These are phyloP conservation scores for Pandion haliaetus DNA, from an alignment of 2,113 vertebrate species.

Conservation along the genomic window DNA sequence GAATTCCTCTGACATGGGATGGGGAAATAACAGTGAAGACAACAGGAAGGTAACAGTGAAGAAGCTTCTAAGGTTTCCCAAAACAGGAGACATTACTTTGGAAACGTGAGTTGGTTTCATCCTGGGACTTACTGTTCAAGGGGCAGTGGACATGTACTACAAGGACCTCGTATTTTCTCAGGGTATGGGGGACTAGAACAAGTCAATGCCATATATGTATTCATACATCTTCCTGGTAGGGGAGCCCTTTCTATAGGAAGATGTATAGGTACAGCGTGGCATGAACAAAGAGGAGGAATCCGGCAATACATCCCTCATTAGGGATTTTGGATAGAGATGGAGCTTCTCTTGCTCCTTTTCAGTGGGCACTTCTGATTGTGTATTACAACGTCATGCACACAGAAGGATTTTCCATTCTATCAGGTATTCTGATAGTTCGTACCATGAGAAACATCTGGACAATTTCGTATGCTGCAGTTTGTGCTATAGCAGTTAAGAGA, in stretches of 20 bases:
- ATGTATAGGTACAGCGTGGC: not conserved
- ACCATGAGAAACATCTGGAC: not conserved
- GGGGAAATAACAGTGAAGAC: not conserved
- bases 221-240: not conserved
- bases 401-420: not conserved
- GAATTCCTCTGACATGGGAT: not conserved
- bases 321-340: not conserved
- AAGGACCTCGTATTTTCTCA: not conserved
- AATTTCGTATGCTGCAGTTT: not conserved
- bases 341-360: not conserved
- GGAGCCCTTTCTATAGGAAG: not conserved
- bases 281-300: not conserved
- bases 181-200: not conserved
- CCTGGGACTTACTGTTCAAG: not conserved
- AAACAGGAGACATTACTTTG: not conserved
- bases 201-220: not conserved
- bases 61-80: not conserved
- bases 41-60: not conserved
- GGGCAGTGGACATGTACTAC: not conserved
- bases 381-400: not conserved
- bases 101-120: not conserved
- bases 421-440: not conserved
- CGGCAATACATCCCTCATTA: rapidly evolving
- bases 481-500: not conserved
- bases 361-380: not conserved